phyloP scores from a whole-genome alignment of 2,797 vertebrate genomes.

The Spinibarbus caldwelli region DNA sequence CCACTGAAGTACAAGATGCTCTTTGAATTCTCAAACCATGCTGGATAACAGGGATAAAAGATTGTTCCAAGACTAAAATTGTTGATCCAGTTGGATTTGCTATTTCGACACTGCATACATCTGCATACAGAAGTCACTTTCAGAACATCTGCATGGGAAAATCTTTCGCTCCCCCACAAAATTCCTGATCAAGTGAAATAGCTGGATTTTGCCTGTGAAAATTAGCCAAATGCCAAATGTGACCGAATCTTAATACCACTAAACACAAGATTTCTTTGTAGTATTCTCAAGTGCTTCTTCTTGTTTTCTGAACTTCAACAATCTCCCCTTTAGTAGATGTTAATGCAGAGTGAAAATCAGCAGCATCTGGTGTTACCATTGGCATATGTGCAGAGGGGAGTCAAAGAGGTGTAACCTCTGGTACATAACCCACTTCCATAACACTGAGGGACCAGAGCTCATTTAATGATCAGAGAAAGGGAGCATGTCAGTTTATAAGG shows the following conservation, averaged over 20 bases:
- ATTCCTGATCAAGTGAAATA: background rate
- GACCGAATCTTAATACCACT: background rate
- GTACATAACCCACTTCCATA: conserved; percentile 76
- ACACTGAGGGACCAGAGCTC: conserved; percentile 82
- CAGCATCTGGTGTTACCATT: conserved; percentile 75
- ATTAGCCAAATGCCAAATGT: background rate
- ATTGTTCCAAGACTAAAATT: too few relatives aligned
- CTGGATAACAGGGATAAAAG: background rate
- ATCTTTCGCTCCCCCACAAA: background rate
- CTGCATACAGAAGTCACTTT: background rate
- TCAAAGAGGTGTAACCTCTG: conserved; percentile 74
- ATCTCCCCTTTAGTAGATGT: background rate
- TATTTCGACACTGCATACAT: too few relatives aligned
- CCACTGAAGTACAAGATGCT: background rate
- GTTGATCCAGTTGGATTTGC: too few relatives aligned
- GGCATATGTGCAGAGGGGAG: conserved; percentile 78
- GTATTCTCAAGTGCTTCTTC: background rate
- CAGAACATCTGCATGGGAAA: too few relatives aligned
- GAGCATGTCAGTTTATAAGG: conserved; percentile 69
- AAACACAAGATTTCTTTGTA: background rate
- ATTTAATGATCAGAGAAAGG: conserved; percentile 76
- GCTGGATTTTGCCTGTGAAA: background rate
- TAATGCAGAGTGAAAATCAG: conserved; percentile 63
- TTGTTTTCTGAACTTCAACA: background rate
- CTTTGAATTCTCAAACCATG: background rate